Conservation (phyloP, 1,140 invertebrate species). For the Marisa cornuarietis region DNA sequence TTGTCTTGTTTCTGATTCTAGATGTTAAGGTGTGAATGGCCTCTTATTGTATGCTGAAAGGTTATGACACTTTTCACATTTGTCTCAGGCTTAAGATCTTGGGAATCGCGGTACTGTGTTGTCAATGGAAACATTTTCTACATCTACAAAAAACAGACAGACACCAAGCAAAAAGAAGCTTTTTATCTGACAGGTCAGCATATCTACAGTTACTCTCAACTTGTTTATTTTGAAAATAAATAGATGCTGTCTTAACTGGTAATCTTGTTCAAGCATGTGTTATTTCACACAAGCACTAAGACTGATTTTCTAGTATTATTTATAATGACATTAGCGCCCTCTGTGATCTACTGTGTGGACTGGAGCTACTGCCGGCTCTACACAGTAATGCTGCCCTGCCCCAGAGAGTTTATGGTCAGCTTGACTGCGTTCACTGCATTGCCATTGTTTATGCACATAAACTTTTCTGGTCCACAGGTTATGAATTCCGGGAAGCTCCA, state of each 20-base stretch:
- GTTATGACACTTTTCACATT: too few relatives aligned
- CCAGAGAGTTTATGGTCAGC: not conserved
- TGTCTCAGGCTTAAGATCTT: conserved; percentile 9
- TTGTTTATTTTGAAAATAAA: not conserved
- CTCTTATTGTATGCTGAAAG: too few relatives aligned
- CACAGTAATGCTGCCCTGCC: too few relatives aligned
- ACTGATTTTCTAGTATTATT: not conserved
- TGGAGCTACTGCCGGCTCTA: too few relatives aligned
- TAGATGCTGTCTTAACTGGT: not conserved
- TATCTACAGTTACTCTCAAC: too few relatives aligned
- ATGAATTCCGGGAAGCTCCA: conserved; percentile 44
- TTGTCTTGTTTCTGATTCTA: too few relatives aligned
- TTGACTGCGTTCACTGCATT: too few relatives aligned
- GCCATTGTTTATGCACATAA: not conserved
- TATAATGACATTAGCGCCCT: not conserved
- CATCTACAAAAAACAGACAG: conserved; percentile 48
- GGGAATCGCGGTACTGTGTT: conserved; percentile 55
- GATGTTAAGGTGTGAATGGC: too few relatives aligned
- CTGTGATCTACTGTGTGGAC: too few relatives aligned
- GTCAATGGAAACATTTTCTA: conserved; percentile 53
- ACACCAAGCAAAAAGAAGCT: conserved; percentile 54
- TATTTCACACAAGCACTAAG: not conserved
- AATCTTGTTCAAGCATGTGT: not conserved
- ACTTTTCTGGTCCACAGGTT: conserved; percentile 32
- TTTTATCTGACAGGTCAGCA: conserved; percentile 52